These are phyloP conservation scores for Alitta virens DNA, from an alignment of 2,888 invertebrate species.

Conservation along the genomic window DNA sequence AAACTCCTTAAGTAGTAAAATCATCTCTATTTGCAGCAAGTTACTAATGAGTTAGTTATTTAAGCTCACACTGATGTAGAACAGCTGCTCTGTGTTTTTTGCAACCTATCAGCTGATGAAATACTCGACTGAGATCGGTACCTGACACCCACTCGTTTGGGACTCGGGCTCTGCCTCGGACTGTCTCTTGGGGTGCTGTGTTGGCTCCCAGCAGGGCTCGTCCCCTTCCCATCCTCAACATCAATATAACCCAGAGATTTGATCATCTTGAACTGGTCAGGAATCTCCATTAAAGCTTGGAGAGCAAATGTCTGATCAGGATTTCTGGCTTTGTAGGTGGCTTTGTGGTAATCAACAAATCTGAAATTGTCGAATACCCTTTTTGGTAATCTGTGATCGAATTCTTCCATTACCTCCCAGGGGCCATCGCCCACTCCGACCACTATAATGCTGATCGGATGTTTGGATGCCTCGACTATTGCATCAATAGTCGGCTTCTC, in stretches of 20 bases:
- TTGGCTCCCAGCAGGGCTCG: neutral
- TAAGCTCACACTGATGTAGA: too few relatives aligned
- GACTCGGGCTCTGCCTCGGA: conserved; percentile 8
- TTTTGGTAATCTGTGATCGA: conserved; percentile 60
- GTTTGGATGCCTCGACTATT: conserved; percentile 59
- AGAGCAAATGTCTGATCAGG: conserved; percentile 58
- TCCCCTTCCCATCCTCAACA: conserved; percentile 2
- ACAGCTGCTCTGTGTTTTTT: too few relatives aligned
- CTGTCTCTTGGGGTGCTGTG: conserved; percentile 13
- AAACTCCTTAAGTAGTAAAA: too few relatives aligned
- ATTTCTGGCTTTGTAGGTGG: conserved; percentile 42
- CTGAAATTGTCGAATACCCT: conserved; percentile 62
- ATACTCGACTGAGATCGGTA: too few relatives aligned
- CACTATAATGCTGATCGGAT: conserved; percentile 60
- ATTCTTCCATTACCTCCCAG: conserved; percentile 60
- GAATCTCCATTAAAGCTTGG: conserved; percentile 60
- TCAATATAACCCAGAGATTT: conserved; percentile 44
- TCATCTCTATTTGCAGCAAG: too few relatives aligned
- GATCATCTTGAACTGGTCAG: conserved; percentile 58
- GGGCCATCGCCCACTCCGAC: conserved; percentile 63
- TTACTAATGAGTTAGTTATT: too few relatives aligned
- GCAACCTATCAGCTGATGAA: too few relatives aligned
- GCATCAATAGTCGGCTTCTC: conserved; percentile 58
- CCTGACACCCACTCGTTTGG: neutral
- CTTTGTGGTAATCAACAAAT: conserved; percentile 60